Evolutionary conservation across 2,113 vertebrate genomes (phyloP), one percentile per base, ranked within the genome.

Genomic region (Oryzias celebensis): DNA sequence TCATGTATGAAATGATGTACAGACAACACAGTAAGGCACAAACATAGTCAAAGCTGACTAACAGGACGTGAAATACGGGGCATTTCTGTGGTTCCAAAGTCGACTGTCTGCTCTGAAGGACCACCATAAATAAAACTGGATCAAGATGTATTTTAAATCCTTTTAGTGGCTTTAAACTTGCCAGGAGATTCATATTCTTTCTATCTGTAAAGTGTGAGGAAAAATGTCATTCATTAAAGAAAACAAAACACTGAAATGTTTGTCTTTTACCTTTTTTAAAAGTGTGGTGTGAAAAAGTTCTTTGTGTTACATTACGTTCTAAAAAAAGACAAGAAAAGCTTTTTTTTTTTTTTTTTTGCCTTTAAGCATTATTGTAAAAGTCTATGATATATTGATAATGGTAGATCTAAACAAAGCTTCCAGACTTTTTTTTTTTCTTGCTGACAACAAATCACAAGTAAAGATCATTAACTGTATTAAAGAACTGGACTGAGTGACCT

Each of bases 1-100:
- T 50, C 60, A 80, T 52, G 68, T 78, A 67, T 68, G 46, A 70
- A 59, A 73, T 65, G 28, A 75, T 87, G 75, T 83, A 87, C 77
- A 88, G 79, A 57, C 56, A 61, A 75, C 43, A 69, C 54, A 66
- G 41, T 22, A 8, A 78, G 77, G 80, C 71, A 78, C 73, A 73
- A 62, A 56, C 52, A 14, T 14, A 67, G 61, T 75, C 50, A n/a
- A 42, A 58, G 46, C 20, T 47, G 46, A 70, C 65, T 53, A 55
- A 31, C 24, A 28, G 26, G 1, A 74, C 61, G 54, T 78, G 59
- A 73, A 79, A 58, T 62, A 59, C 63, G 43, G 68, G 73, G 82
- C 64, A 68, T 79, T 74, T 72, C 69, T 31, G 23, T 52, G 5
- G 75, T 77, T 57, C 53, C 49, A 41, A 69, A 55, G 71, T 71